phyloP scores from a whole-genome alignment of 2,888 invertebrate species.

The Abscondita cerata region DNA sequence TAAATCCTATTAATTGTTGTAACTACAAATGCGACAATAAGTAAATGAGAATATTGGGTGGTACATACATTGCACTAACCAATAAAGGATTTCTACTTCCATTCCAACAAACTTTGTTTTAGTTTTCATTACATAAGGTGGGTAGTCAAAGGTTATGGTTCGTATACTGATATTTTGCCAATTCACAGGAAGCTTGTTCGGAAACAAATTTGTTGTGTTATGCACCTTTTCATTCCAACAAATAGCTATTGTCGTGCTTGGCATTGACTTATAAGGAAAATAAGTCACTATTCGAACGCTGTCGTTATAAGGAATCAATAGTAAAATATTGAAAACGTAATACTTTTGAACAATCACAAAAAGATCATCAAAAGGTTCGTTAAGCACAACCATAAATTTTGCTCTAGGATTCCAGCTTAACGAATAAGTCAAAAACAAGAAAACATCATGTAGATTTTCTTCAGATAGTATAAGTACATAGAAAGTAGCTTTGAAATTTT shows the following conservation, averaged over 20 bases:
- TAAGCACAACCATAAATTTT: slow-evolving; percentile 15
- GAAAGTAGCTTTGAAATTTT: neutral
- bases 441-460: neutral
- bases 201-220: slow-evolving; percentile 12
- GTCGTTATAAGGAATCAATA: neutral
- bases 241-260: neutral
- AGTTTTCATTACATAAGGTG: slow-evolving; percentile 10
- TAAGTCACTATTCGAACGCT: slow-evolving; percentile 14
- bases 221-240: slow-evolving; percentile 4
- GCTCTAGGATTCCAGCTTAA: slow-evolving; percentile 22
- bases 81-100: slow-evolving; percentile 8
- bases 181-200: slow-evolving; percentile 10
- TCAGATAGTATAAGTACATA: slow-evolving; percentile 9
- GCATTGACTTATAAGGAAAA: slow-evolving; percentile 10
- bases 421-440: neutral
- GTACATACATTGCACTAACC: slow-evolving; percentile 10
- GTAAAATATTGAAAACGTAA: slow-evolving; percentile 6
- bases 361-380: neutral
- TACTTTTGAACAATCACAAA: neutral
- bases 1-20: too few species aligned
- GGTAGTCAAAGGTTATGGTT: slow-evolving; percentile 6
- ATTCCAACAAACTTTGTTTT: slow-evolving; percentile 1
- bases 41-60: too few species aligned
- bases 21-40: too few species aligned
- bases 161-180: slow-evolving; percentile 11